A percentile compares a stretch with the other conserved stretches of the same genome.
These are phyloP conservation scores for Apodemia duryi DNA, from an alignment of 2,888 invertebrate species.

Conservation along the genomic window DNA sequence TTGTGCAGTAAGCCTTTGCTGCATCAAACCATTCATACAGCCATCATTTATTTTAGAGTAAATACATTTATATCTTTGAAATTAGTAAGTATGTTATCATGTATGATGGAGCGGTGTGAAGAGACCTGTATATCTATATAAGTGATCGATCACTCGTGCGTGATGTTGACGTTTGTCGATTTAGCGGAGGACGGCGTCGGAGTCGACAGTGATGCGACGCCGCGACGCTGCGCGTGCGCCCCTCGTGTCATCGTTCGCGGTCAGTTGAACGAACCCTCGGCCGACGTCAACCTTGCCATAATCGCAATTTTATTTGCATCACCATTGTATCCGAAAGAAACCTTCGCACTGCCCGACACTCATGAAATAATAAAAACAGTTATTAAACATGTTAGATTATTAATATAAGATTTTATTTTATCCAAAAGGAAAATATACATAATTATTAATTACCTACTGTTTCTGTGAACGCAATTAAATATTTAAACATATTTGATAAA, in stretches of 20 bases:
- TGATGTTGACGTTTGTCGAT: conserved; percentile 34
- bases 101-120: no score
- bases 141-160: conserved; percentile 16
- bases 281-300: conserved; percentile 77
- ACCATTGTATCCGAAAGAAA: conserved; percentile 63
- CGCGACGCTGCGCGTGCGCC: conserved; percentile 64
- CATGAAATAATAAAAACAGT: conserved; percentile 4
- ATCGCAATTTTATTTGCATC: conserved; percentile 76
- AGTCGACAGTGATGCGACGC: conserved; percentile 36
- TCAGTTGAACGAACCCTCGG: conserved; percentile 77
- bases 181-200: conserved; percentile 34
- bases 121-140: background rate
- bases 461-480: no score
- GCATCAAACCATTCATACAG: no score
- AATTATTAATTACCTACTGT: no score
- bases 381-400: background rate
- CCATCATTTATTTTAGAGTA: no score
- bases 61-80: no score
- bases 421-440: no score
- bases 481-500: no score
- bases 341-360: conserved; percentile 43
- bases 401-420: background rate
- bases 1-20: no score
- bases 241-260: conserved; percentile 78
- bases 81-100: no score